Conservation (phyloP, 2,113 vertebrate genomes). For the Motacilla tschutschensis region DNA sequence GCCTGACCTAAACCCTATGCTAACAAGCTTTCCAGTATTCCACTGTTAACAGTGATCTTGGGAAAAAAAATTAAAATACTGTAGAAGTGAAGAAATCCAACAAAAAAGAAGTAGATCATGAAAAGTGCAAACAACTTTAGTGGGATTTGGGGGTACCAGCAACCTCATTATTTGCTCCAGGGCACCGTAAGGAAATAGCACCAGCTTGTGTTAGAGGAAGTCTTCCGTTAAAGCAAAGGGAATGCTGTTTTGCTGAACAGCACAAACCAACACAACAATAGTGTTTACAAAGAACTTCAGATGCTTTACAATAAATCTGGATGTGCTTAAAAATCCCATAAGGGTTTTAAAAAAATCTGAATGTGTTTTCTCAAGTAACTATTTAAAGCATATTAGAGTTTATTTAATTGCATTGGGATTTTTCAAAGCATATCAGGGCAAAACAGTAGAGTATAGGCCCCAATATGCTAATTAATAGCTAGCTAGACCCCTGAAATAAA, state of each 20-base stretch:
- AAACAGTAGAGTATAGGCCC: slow-evolving; percentile 77
- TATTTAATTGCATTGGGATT: slow-evolving; percentile 80
- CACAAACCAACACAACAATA: background rate
- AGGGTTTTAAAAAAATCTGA: slow-evolving; percentile 66
- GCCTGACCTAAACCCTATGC: background rate
- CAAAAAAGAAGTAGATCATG: background rate
- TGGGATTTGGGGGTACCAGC: background rate
- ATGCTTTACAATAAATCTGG: slow-evolving; percentile 71
- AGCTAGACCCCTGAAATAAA: slow-evolving; percentile 82
- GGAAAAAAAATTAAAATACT: background rate
- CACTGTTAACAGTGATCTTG: background rate
- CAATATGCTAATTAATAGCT: slow-evolving; percentile 81
- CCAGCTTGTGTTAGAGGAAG: background rate
- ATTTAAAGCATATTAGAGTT: slow-evolving; percentile 80
- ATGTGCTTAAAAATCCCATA: slow-evolving; percentile 71
- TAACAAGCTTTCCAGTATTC: background rate
- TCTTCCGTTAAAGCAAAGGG: background rate
- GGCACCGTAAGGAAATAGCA: background rate
- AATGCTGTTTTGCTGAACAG: slow-evolving; percentile 29
- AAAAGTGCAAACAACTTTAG: background rate
- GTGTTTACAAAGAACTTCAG: slow-evolving; percentile 60
- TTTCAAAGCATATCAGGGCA: slow-evolving; percentile 80
- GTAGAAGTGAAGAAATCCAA: background rate
- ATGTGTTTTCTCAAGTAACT: slow-evolving; percentile 79
- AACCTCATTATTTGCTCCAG: background rate